Percentiles rank a stretch among this genome's conserved stretches.
These are phyloP conservation scores for Microcebus ravelobensis DNA, from an alignment of 2,113 vertebrate species.

Conservation along the genomic window DNA sequence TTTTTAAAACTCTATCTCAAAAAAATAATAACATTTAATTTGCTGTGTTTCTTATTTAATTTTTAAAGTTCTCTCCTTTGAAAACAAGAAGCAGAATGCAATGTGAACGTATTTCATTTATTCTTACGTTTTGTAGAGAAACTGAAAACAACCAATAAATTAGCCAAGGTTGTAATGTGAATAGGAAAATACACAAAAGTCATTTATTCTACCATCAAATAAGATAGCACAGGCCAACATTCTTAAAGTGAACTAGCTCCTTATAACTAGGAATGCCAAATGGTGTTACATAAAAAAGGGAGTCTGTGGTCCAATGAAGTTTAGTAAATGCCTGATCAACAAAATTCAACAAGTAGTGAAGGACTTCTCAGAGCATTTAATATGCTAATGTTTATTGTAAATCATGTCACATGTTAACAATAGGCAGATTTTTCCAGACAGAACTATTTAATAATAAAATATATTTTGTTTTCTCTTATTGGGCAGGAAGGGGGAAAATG, in stretches of 20 bases:
- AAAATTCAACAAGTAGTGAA: neutral
- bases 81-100: neutral
- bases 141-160: neutral
- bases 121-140: neutral
- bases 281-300: neutral
- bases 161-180: neutral
- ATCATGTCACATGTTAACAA: neutral
- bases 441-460: slow-evolving; percentile 12
- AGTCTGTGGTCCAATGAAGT: neutral
- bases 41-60: slow-evolving; percentile 28
- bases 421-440: slow-evolving; percentile 37
- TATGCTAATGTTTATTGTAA: slow-evolving; percentile 4
- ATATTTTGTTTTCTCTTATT: neutral
- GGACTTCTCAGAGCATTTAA: neutral
- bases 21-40: neutral
- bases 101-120: neutral
- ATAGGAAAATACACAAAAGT: neutral
- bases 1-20: neutral
- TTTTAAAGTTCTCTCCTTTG: neutral
- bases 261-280: neutral
- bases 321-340: neutral
- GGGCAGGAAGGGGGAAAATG: neutral
- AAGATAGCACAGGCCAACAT: neutral
- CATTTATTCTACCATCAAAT: neutral
- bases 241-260: neutral